Evolutionary conservation across 2,797 vertebrate species (phyloP), one percentile per base, ranked within the genome.

Genomic region (Sphenodon punctatus): DNA sequence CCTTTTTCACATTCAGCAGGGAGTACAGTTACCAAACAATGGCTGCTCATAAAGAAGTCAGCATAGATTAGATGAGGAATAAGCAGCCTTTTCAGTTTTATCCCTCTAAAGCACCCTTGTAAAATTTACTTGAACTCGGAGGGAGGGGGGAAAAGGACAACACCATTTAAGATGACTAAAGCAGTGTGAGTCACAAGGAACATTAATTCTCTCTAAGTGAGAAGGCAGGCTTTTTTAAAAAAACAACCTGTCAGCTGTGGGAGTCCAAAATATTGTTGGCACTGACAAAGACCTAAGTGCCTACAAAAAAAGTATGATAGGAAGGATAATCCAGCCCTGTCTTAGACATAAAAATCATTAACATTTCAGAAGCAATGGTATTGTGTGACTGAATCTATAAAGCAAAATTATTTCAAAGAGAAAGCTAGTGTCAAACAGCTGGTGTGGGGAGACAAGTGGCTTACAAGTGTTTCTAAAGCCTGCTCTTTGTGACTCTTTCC

Each of bases 71-170:
- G 69, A 55, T 78, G 36, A 46, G 88, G 55, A 81, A 84, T 88
- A 88, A 88, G 80, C 59, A 82, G 32, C 27, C 38, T 88, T 90
- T 91, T 85, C 76, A 61, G 67, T 86, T 84, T 84, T 64, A 60
- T 87, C 25, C 63, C 60, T 65, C 41, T 82, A 82, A 88, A 91
- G 32, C 32, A 85, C 20, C 13, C 70, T 85, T 86, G 48, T 77
- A 86, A 87, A 79, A 79, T 91, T 85, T 91, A 85, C 79, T 89
- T 88, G 69, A 90, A 75, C 76, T 84, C 32, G 64, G 84, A 58
- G 49, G 80, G 85, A 70, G 42, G 23, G 41, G 19, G 46, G 49
- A 87, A 90, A 87, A 91, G 87, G 53, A 59, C 69, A 80, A 74
- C 71, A 80, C 46, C 71, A 67, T 90, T 89, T 80, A 92, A 86